phyloP scores from a whole-genome alignment of 2,113 vertebrate genomes.

The Melanotaenia duboulayi region DNA sequence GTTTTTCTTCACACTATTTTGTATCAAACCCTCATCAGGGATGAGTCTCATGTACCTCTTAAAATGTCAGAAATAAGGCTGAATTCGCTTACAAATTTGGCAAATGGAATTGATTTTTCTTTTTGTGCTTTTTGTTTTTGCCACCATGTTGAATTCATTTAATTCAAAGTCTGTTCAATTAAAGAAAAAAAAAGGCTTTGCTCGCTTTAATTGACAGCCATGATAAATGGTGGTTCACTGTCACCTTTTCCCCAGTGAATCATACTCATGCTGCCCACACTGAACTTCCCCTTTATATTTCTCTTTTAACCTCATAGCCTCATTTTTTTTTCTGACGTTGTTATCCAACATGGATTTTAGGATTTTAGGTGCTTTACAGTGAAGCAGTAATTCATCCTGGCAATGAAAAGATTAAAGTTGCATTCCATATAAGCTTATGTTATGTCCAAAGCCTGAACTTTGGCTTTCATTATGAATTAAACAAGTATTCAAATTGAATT shows the following conservation, averaged over 20 bases:
- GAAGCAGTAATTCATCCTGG: conserved; percentile 5
- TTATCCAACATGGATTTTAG: conserved; percentile 1
- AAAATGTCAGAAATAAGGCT: not conserved
- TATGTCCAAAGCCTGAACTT: conserved; percentile 4
- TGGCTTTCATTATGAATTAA: conserved; percentile 18
- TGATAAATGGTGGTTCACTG: conserved; percentile 37
- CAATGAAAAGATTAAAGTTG: conserved; percentile 29
- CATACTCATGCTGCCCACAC: not conserved
- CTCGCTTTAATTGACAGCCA: conserved; percentile 45
- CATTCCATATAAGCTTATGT: conserved; percentile 24
- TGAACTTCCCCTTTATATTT: conserved; percentile 11
- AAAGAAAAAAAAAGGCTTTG: conserved; percentile 11
- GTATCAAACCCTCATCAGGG: conserved; percentile 9
- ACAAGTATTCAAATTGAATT: conserved; percentile 26
- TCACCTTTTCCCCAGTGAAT: conserved; percentile 32
- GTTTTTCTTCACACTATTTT: not conserved
- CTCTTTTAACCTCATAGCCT: not conserved
- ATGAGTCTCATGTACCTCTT: not conserved
- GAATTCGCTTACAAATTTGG: conserved; percentile 14
- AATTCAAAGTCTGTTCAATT: conserved; percentile 45
- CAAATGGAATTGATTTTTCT: conserved; percentile 24
- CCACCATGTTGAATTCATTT: conserved; percentile 1
- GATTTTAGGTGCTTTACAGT: conserved; percentile 28
- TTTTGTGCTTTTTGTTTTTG: not conserved
- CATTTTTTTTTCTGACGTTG: not conserved